Base-by-base conservation (phyloP, 2,888 invertebrate species). In the Teleogryllus oceanicus region DNA sequence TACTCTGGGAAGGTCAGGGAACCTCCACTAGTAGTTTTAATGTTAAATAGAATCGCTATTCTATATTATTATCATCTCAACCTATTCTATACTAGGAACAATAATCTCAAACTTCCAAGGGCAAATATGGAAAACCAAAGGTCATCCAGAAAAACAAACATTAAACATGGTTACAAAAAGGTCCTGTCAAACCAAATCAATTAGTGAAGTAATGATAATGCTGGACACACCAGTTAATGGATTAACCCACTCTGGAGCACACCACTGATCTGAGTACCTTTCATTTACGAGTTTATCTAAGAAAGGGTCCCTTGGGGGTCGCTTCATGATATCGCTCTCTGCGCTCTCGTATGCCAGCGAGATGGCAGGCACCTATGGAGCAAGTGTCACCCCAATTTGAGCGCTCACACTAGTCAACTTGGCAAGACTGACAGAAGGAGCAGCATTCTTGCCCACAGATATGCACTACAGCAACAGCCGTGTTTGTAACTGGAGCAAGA, bases 291-390 rank as follows among this genome's bases (percentile, higher is more conserved):
- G 87, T 85, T 89, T 89, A 85, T 90, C 90, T 79, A 86, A 86
- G 82, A 85, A 83, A 16, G 89, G 89, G 84, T 90, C 88, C 84
- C 89, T 86, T 49, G 89, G 89, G 82, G 87, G 86, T 80, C 89
- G 85, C 84, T 89, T 89, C 90, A 90, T 90, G 84, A 90, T 90
- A 86, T 90, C 90, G 79, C 87, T 87, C 84, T 90, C 90, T 49
- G 89, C 88, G 83, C 88, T 87, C 85, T 90, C 90, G 83, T 90
- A 90, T 79, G 89, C 89, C 82, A 90, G 86, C 78, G 89, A 89
- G 84, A 90, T 90, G 81, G 90, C 89, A 49, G 90, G 90, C 80
- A 88, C 85, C 88, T 88, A 83, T 83, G 79, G 79, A 77, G 50
- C 18, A 62, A 62, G 62, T 62, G 62, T 62, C 62, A 62, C 62